Evolutionary conservation across 2,888 invertebrate genomes (phyloP), one percentile per base, ranked within the genome.

Genomic region (Dryomyza anilis): DNA sequence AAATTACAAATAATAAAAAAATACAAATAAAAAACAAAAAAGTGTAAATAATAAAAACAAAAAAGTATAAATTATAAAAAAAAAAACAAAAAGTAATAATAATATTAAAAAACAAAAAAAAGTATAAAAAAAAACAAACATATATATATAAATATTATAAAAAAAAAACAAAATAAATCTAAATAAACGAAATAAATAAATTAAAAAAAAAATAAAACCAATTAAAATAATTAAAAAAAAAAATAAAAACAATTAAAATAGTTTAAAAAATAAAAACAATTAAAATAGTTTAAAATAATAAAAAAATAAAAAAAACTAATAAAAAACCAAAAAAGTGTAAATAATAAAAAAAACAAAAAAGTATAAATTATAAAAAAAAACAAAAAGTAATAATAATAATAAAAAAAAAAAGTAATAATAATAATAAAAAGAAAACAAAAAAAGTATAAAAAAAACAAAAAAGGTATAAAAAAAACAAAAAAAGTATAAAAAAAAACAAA

Each of bases 351-450:
- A 10, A 25, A 39, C 4, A 27, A 60, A 55, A 45, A 39, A 57
- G 53, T 46, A 63, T 25, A 64, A 57, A 61, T 58, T 48, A 64
- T 39, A 33, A 8, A 33, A 33, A 33, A 6, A 33, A 8, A 12
- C 27, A 55, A 33, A 30, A 30, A 30, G 16, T 33, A 36, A 16
- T 33, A 39, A 23, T 16, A 2, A 29, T 56, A 19, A 12, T 56
- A 36, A 33, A 56, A n/a, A 29, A 5, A 53, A 33, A 56, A 56
- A 23, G 27, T 25, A 16, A 33, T 12, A 8, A 8, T 8, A 33
- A 33, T 33, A 33, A 33, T 33, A 33, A 33, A 33, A 8, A 33
- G 7, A 33, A 33, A 33, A 33, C 12, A 33, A 8, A 12, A 8
- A 33, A 33, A 33, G 12, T 8, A 8, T 8, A 8, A 33, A 8